Evolutionary conservation across 2,888 invertebrate genomes (phyloP).

Genomic region (Drosophila mulleri): DNA sequence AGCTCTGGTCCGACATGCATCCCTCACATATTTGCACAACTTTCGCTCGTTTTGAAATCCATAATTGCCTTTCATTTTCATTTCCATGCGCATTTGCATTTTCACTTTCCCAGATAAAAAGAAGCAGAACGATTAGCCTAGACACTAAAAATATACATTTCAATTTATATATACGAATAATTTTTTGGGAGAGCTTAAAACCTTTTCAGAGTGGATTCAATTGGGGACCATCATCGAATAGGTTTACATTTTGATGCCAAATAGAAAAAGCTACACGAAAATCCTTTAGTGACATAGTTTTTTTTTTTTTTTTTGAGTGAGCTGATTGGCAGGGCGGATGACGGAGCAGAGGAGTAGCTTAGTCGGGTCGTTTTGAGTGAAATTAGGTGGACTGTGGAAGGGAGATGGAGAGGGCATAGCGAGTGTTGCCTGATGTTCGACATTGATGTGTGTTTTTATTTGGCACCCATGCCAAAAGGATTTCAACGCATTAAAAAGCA

Average conservation of each 20-base stretch:
- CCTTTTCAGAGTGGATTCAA: constrained; percentile 22
- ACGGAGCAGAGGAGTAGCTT: constrained; percentile 39
- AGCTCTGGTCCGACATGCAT: neutral
- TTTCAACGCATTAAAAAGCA: constrained; percentile 66
- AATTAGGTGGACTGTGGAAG: constrained; percentile 36
- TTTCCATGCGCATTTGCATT: neutral
- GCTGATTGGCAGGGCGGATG: constrained; percentile 6
- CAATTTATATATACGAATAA: neutral
- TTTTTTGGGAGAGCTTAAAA: constrained; percentile 20
- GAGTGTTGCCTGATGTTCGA: constrained; percentile 20
- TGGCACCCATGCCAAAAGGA: constrained; percentile 19
- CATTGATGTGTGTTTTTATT: constrained; percentile 33
- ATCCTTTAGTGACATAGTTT: constrained; percentile 51
- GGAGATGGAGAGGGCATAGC: too few relatives aligned
- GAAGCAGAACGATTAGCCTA: constrained; percentile 11
- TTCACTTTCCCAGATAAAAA: constrained; percentile 9
- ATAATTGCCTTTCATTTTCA: constrained; percentile 7
- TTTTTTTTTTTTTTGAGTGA: constrained; percentile 2
- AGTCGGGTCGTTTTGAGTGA: constrained; percentile 42
- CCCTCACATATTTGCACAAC: constrained; percentile 3
- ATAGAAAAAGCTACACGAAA: constrained; percentile 48
- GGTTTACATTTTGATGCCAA: constrained; percentile 27
- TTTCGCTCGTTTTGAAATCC: constrained; percentile 5
- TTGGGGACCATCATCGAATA: constrained; percentile 11
- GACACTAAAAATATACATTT: constrained; percentile 16